phyloP scores from a whole-genome alignment of 2,113 vertebrate genomes.

The Rousettus leschenaultii region DNA sequence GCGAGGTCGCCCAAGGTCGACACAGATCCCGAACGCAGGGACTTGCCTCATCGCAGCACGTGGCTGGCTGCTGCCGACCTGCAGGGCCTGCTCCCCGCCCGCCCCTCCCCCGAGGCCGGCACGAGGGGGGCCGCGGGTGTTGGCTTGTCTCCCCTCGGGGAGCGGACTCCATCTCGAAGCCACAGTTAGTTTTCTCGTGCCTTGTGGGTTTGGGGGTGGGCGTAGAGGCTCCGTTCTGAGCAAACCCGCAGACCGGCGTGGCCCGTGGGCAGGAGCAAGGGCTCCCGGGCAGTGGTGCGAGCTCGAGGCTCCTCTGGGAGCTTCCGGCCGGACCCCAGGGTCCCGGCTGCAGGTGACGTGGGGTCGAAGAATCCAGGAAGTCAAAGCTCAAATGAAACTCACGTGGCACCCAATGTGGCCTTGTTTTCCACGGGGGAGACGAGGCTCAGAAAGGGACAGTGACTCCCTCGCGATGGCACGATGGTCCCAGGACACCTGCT shows the following conservation, averaged over 20 bases:
- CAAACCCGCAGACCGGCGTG: background rate
- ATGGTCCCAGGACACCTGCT: too few relatives aligned
- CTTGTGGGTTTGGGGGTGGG: background rate
- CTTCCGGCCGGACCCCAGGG: background rate
- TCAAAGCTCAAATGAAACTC: background rate
- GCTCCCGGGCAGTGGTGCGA: too few relatives aligned
- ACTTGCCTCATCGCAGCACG: background rate
- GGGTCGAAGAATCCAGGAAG: background rate
- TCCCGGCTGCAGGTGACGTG: background rate
- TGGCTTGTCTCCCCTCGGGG: background rate
- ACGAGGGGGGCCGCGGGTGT: background rate
- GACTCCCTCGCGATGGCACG: background rate
- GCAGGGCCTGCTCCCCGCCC: too few relatives aligned
- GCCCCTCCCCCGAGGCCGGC: too few relatives aligned
- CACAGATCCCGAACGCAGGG: conserved; percentile 27
- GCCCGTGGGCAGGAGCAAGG: background rate
- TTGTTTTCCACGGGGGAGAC: background rate
- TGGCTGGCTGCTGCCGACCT: background rate
- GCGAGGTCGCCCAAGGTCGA: background rate
- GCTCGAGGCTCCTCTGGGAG: too few relatives aligned
- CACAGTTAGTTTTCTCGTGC: background rate
- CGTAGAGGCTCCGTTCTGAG: background rate
- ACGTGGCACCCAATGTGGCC: background rate
- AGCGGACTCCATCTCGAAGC: background rate
- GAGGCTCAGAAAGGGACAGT: background rate